phyloP scores from a whole-genome alignment of 2,797 vertebrate genomes.

The Peromyscus eremicus region DNA sequence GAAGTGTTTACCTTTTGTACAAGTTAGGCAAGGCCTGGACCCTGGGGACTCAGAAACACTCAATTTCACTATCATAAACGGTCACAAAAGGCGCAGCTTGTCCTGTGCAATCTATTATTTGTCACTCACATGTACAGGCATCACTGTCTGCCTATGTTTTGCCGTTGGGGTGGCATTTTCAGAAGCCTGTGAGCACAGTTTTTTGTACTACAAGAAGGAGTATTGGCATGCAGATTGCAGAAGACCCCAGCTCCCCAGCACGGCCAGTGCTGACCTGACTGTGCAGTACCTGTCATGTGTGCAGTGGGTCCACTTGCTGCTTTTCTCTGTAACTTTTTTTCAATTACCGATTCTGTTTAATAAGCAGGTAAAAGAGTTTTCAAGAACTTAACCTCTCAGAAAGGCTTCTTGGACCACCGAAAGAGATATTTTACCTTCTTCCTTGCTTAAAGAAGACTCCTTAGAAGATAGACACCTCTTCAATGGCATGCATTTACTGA shows the following conservation, averaged over 20 bases:
- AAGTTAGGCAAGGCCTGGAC: constrained; percentile 8
- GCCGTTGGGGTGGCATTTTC: background rate
- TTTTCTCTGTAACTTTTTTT: constrained; percentile 22
- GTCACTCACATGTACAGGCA: background rate
- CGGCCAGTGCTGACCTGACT: background rate
- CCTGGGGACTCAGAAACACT: background rate
- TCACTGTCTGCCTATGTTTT: background rate
- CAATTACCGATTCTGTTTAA: constrained; percentile 27
- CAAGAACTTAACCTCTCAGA: constrained; percentile 10
- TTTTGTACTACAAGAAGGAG: constrained; percentile 21
- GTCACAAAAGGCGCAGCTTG: background rate
- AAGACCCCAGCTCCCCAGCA: background rate
- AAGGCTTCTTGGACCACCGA: background rate
- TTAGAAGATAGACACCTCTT: background rate
- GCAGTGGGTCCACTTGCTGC: background rate
- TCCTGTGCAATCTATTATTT: background rate
- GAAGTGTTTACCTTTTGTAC: background rate
- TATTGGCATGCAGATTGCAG: background rate
- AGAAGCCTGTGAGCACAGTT: background rate
- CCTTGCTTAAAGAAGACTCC: background rate
- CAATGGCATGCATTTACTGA: background rate
- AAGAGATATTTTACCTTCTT: background rate
- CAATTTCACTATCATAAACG: background rate
- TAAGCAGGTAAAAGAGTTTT: constrained; percentile 42
- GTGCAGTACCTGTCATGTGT: background rate